Evolutionary conservation across 1,140 invertebrate species (phyloP).

Genomic region (Bombus waltoni): DNA sequence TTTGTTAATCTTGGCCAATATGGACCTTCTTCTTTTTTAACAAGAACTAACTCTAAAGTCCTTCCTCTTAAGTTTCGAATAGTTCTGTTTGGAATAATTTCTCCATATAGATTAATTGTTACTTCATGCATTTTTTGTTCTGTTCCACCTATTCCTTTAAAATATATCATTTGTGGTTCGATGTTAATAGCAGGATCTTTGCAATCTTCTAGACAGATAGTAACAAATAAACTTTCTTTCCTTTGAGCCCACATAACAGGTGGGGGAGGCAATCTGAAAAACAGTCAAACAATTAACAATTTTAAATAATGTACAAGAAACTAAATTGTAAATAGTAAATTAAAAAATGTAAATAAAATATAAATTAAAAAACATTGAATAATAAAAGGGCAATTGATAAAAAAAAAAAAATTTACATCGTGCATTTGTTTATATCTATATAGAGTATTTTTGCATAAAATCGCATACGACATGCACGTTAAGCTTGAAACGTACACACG

Average conservation of each 20-base stretch:
- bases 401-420: neutral
- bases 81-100: conserved; percentile 92
- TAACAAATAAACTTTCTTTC: conserved; percentile 90
- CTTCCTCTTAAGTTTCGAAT: conserved; percentile 84
- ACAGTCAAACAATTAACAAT: conserved; percentile 28
- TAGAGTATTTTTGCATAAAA: neutral
- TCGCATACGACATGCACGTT: neutral
- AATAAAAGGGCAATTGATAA: neutral
- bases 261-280: conserved; percentile 86
- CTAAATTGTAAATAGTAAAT: neutral
- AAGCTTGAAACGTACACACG: neutral
- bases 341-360: neutral
- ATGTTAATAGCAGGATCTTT: conserved; percentile 93
- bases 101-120: conserved; percentile 90
- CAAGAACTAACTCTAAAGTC: conserved; percentile 84
- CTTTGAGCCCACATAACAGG: conserved; percentile 96
- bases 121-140: conserved; percentile 93
- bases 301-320: neutral
- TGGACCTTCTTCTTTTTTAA: conserved; percentile 88
- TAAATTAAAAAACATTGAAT: neutral
- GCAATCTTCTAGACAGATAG: conserved; percentile 94
- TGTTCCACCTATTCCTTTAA: conserved; percentile 93
- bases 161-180: conserved; percentile 91
- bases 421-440: neutral
- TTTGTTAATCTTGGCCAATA: conserved; percentile 95